phyloP scores from a whole-genome alignment of 1,140 invertebrate species.

The Phymorhynchus buccinoides region DNA sequence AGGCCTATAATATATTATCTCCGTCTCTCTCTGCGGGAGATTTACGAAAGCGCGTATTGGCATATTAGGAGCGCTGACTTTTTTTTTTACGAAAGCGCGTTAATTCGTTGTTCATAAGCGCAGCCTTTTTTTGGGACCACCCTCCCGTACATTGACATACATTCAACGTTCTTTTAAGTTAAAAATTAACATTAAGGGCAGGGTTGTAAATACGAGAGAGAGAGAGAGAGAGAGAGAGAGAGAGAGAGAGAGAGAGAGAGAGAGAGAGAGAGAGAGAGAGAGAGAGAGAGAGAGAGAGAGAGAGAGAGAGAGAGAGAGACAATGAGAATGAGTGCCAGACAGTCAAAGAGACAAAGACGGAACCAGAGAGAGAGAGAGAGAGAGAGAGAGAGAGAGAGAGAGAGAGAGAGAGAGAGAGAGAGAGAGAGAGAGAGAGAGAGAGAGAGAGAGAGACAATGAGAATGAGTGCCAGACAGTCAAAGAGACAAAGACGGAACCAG shows the following conservation, averaged over 20 bases:
- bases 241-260: neutral
- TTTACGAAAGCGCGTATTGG: too few species aligned
- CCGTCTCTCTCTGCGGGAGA: too few species aligned
- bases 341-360: too few species aligned
- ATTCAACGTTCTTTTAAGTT: too few species aligned
- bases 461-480: neutral
- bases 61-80: too few species aligned
- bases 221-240: conserved; percentile 4
- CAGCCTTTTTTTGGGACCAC: too few species aligned
- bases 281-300: conserved; percentile 1
- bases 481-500: neutral
- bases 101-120: too few species aligned
- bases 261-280: neutral
- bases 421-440: conserved; percentile 9
- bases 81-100: too few species aligned
- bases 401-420: neutral
- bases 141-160: too few species aligned
- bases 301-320: neutral
- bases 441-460: conserved; percentile 8
- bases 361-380: neutral
- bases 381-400: neutral
- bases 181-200: too few species aligned
- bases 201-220: conserved; percentile 1
- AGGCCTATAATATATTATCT: too few species aligned
- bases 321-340: too few species aligned